These are phyloP conservation scores for Gallinago jamesoni DNA, from an alignment of 2,113 vertebrate species.

Conservation along the genomic window DNA sequence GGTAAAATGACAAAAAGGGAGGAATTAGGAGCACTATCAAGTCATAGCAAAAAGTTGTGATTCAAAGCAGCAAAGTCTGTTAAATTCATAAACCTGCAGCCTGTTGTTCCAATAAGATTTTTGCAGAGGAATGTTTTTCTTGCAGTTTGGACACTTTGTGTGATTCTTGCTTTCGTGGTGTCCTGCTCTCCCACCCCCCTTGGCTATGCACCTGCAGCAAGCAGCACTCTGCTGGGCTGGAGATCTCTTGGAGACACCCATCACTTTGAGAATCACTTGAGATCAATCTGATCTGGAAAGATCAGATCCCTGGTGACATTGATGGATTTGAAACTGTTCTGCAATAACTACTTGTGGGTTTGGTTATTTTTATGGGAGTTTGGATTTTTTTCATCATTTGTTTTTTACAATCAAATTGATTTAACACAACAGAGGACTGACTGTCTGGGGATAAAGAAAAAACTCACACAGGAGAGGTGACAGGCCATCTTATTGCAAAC, in stretches of 20 bases:
- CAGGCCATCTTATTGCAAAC: background rate
- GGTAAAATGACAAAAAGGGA: background rate
- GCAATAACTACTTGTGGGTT: background rate
- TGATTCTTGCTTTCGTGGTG: background rate
- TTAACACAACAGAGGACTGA: background rate
- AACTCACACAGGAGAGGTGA: background rate
- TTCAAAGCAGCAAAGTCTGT: background rate
- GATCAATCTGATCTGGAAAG: too few relatives aligned
- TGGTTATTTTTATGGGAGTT: background rate
- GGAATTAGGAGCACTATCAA: background rate
- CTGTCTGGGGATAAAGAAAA: background rate
- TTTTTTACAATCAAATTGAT: background rate
- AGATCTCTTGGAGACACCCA: background rate
- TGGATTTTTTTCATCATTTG: background rate
- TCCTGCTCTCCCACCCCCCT: background rate
- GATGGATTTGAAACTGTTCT: background rate
- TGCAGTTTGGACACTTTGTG: background rate
- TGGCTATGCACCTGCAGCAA: background rate
- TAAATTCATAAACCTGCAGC: background rate
- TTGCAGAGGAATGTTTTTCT: background rate
- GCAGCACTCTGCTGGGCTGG: background rate
- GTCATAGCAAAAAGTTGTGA: background rate
- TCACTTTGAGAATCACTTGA: background rate
- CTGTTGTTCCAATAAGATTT: background rate
- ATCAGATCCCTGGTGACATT: background rate